Evolutionary conservation across 1,140 invertebrate species (phyloP).

Genomic region (Diploscapter pachys): DNA sequence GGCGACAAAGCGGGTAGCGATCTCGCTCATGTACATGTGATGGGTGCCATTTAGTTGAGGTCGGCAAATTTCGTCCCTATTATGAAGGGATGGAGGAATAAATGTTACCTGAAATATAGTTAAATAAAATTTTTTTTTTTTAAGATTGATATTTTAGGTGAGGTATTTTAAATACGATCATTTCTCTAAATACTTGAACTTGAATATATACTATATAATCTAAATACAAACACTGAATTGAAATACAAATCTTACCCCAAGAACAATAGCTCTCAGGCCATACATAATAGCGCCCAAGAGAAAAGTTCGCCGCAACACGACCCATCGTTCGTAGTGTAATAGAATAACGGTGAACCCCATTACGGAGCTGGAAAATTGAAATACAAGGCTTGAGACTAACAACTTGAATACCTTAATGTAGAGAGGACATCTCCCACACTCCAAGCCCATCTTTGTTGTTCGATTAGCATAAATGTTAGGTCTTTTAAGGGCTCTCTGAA

Average conservation of each 20-base stretch:
- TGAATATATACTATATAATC: not conserved
- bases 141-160: too few species aligned
- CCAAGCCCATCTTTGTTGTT: conserved; percentile 58
- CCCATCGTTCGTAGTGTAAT: conserved; percentile 50
- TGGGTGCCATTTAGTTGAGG: conserved; percentile 55
- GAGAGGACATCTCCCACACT: conserved; percentile 56
- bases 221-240: not conserved
- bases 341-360: conserved; percentile 53
- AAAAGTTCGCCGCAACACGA: conserved; percentile 53
- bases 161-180: conserved; percentile 14
- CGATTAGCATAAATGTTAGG: conserved; percentile 54
- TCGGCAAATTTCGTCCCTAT: conserved; percentile 55
- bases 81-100: conserved; percentile 53
- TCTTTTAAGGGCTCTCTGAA: conserved; percentile 42
- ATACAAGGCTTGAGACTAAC: conserved; percentile 12
- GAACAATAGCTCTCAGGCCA: conserved; percentile 48
- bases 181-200: not conserved
- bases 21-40: conserved; percentile 49
- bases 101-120: conserved; percentile 44
- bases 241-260: conserved; percentile 36
- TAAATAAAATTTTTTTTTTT: not conserved
- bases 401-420: conserved; percentile 48
- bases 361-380: conserved; percentile 44
- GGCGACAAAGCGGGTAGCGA: conserved; percentile 52
- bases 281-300: conserved; percentile 50